Base-by-base conservation (phyloP, 2,888 invertebrate genomes). In the Thymelicus acteon region DNA sequence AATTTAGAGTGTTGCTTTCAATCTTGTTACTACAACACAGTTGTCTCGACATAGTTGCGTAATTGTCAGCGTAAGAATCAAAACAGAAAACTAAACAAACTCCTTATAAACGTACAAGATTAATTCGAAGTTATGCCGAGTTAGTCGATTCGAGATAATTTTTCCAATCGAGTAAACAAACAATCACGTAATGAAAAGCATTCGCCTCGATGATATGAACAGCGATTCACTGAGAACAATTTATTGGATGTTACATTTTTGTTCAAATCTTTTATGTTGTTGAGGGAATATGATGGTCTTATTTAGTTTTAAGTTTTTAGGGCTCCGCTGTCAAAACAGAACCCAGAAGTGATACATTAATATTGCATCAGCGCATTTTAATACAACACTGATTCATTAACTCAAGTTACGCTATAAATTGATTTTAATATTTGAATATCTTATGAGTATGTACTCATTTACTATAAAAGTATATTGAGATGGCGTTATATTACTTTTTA, bases 91-190 rank as follows among this genome's bases (percentile, higher is more conserved):
- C 31, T 31, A n/a, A 10, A 37, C 31, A 15, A 63, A 63, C 39
- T 63, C n/a, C n/a, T 63, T 13, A 37, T 37, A 63, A 49, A 63
- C 15, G n/a, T 49, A 63, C 48, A 31, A 62, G 47, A n/a, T n/a
- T 37, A 49, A 31, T 63, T 63, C 13, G 62, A 37, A 15, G 49
- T 37, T 44, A 37, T 19, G 12, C 24, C 24, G 12, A 12, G 54
- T 24, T 54, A 54, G 1, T 24, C 8, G 54, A 24, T 2, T 12
- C 54, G 8, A 37, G 19, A 48, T 19, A 49, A 63, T 63, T 63
- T 63, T 63, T 24, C 62, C 62, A 15, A n/a, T 15, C 37, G 49
- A n/a, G 19, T 61, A 39, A 52, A 63, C 52, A 39, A 52, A 63
- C 49, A 63, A 10, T 49, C 63, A 10, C 37, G 37, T 63, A 63